These are phyloP conservation scores for Odontomachus brunneus DNA, from an alignment of 1,140 invertebrate genomes.

Conservation along the genomic window DNA sequence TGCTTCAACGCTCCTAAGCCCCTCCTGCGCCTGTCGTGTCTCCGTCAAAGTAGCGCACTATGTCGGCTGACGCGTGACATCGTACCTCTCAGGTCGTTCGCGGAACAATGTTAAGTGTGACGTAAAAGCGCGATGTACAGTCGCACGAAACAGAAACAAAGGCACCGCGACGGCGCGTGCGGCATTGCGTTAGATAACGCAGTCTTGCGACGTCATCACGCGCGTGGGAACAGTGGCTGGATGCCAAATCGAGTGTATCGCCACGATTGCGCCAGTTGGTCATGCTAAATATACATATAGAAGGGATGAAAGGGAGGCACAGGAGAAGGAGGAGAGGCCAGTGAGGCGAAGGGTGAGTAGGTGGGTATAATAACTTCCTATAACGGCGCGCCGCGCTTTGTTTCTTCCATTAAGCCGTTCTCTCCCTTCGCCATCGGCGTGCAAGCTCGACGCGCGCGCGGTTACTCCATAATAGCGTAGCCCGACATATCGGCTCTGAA, in stretches of 20 bases:
- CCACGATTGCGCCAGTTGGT: slow-evolving; percentile 64
- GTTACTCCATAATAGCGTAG: slow-evolving; percentile 21
- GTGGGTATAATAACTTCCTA: slow-evolving; percentile 48
- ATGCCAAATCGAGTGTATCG: slow-evolving; percentile 71
- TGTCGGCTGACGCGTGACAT: slow-evolving; percentile 8
- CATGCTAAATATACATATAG: slow-evolving; percentile 68
- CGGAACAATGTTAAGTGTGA: slow-evolving; percentile 18
- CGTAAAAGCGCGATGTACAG: not conserved
- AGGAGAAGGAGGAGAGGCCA: not conserved
- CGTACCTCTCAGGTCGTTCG: slow-evolving; percentile 4
- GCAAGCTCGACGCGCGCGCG: slow-evolving; percentile 26
- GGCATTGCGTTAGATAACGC: slow-evolving; percentile 63
- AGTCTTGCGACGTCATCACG: slow-evolving; percentile 62
- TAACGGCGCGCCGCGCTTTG: slow-evolving; percentile 50
- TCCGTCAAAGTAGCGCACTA: not conserved
- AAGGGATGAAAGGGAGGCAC: not conserved
- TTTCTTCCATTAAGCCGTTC: slow-evolving; percentile 53
- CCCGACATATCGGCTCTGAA: slow-evolving; percentile 22
- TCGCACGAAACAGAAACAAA: slow-evolving; percentile 23
- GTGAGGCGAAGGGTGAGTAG: not conserved
- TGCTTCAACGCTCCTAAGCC: too few relatives aligned
- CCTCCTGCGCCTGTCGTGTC: too few relatives aligned
- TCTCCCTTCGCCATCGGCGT: not conserved
- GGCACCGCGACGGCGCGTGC: not conserved
- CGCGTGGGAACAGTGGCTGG: slow-evolving; percentile 69